Conservation (phyloP, 2,797 vertebrate genomes). For the Notoglanidium macrostoma region DNA sequence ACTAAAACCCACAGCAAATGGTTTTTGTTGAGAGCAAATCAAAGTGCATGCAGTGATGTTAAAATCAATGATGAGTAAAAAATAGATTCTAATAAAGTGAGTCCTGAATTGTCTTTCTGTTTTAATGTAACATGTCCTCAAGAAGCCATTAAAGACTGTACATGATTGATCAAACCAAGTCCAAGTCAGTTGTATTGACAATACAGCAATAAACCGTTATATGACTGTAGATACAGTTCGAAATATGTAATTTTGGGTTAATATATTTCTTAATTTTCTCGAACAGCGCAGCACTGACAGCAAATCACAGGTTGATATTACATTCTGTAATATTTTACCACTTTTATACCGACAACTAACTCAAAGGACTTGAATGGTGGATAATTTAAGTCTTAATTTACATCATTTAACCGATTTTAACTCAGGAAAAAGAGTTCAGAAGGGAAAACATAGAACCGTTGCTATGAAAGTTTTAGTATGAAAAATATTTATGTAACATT, state of each 20-base stretch:
- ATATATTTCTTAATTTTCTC: no score
- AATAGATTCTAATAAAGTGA: background rate
- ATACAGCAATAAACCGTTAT: no score
- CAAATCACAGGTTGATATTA: no score
- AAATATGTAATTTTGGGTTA: no score
- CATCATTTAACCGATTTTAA: background rate
- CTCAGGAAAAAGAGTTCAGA: background rate
- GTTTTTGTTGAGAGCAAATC: slow-evolving; percentile 1
- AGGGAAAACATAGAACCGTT: background rate
- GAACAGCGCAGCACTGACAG: no score
- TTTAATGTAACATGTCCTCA: background rate
- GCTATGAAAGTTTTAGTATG: background rate
- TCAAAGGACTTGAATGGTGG: background rate
- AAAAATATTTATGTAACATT: background rate
- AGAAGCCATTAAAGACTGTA: background rate
- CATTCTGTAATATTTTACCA: no score
- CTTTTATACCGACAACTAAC: no score
- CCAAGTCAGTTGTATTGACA: background rate
- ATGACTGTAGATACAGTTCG: no score
- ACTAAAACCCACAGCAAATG: background rate
- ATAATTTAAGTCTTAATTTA: background rate
- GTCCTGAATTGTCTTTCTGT: background rate
- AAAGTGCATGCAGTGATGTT: background rate
- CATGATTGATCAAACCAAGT: background rate
- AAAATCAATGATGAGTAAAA: background rate